phyloP scores from a whole-genome alignment of 2,888 invertebrate species.

The Colostygia pectinataria region DNA sequence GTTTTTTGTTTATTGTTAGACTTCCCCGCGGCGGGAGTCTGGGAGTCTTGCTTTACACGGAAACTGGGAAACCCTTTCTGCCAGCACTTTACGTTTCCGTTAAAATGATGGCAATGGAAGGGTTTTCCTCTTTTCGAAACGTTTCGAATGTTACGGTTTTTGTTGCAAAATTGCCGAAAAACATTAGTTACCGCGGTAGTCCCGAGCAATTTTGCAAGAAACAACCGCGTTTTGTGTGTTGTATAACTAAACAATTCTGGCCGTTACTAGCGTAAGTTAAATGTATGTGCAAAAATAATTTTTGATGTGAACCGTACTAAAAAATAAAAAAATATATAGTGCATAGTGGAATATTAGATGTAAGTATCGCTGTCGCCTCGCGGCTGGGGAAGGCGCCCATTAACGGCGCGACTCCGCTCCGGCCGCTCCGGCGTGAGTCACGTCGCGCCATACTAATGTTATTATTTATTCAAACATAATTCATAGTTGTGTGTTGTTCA shows the following conservation, averaged over 20 bases:
- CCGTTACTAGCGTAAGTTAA: constrained; percentile 56
- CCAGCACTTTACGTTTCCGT: background rate
- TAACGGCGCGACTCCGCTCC: constrained; percentile 5
- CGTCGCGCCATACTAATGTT: constrained; percentile 20
- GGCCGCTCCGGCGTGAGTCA: background rate
- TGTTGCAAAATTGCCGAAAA: constrained; percentile 13
- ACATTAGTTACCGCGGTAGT: constrained; percentile 3
- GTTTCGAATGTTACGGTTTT: constrained; percentile 7
- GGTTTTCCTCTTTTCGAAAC: constrained; percentile 4
- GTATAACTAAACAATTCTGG: constrained; percentile 29
- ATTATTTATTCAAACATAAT: constrained; percentile 44
- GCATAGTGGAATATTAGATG: constrained; percentile 38
- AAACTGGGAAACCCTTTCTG: background rate
- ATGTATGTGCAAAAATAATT: constrained; percentile 56
- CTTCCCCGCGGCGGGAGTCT: background rate
- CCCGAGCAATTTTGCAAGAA: constrained; percentile 16
- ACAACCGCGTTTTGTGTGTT: constrained; percentile 18
- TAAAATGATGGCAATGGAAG: background rate
- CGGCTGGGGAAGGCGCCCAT: constrained; percentile 11
- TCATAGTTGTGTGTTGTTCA: constrained; percentile 52
- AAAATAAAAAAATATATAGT: constrained; percentile 38
- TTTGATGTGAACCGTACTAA: constrained; percentile 61
- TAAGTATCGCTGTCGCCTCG: constrained; percentile 31
- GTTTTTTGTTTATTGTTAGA: constrained; percentile 21
- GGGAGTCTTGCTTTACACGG: background rate